Conservation (phyloP, 2,797 vertebrate species). For the Rhabdomys pumilio region DNA sequence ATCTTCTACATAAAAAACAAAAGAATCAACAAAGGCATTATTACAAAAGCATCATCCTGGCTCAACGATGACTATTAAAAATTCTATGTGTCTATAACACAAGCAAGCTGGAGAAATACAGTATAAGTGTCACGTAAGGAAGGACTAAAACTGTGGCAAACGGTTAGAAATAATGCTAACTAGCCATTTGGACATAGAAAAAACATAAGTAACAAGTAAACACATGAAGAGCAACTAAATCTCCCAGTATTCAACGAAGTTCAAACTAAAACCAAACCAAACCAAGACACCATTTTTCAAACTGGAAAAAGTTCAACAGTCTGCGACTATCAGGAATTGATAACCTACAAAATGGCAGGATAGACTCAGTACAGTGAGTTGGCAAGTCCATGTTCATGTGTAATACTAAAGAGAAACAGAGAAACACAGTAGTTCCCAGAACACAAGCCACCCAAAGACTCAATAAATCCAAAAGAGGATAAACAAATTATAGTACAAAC, state of each 20-base stretch:
- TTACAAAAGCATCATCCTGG: neutral
- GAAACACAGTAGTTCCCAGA: neutral
- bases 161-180: neutral
- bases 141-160: neutral
- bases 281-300: conserved; percentile 30
- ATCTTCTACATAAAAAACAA: neutral
- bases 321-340: neutral
- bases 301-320: conserved; percentile 42
- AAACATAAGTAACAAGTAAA: neutral
- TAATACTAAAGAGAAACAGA: neutral
- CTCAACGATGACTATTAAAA: neutral
- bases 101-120: neutral
- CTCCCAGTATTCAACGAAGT: neutral
- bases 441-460: conserved; percentile 7
- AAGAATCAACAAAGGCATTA: neutral
- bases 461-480: conserved; percentile 20
- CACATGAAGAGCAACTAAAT: neutral
- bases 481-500: conserved; percentile 19
- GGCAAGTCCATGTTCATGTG: conserved; percentile 5
- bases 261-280: conserved; percentile 65
- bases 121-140: neutral
- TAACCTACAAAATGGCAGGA: neutral
- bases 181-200: neutral
- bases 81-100: neutral
- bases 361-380: neutral